These are phyloP conservation scores for Pimpla rufipes DNA, from an alignment of 2,888 invertebrate genomes.

Conservation along the genomic window DNA sequence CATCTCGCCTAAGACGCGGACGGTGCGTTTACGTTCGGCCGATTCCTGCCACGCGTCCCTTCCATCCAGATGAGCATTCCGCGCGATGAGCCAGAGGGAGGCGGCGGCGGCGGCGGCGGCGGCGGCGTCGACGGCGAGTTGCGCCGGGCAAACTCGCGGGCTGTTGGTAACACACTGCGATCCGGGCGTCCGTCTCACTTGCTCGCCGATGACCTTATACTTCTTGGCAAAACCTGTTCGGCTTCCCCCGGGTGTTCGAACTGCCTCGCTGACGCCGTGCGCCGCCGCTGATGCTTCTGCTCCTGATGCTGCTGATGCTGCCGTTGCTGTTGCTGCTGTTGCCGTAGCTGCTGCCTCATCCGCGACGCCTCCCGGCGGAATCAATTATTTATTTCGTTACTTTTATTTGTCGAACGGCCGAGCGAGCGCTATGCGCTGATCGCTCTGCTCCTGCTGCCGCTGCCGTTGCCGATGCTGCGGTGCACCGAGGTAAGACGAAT, in stretches of 20 bases:
- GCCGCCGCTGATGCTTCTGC: slow-evolving; percentile 64
- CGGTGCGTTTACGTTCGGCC: slow-evolving; percentile 54
- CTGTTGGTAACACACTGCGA: slow-evolving; percentile 36
- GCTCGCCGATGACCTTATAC: slow-evolving; percentile 82
- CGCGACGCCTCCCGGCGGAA: slow-evolving; percentile 82
- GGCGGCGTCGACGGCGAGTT: not conserved
- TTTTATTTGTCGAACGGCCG: slow-evolving; percentile 79
- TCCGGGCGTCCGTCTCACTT: slow-evolving; percentile 72
- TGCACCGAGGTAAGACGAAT: slow-evolving; percentile 52
- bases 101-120: not conserved
- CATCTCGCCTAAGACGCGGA: slow-evolving; percentile 8
- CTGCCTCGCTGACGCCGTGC: slow-evolving; percentile 59
- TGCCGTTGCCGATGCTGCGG: slow-evolving; percentile 45
- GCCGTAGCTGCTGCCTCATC: slow-evolving; percentile 69
- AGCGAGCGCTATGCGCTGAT: slow-evolving; percentile 24
- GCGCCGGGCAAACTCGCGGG: not conserved
- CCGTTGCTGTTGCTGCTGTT: slow-evolving; percentile 28
- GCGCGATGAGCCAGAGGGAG: slow-evolving; percentile 44
- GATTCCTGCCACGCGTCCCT: slow-evolving; percentile 65
- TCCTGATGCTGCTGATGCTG: slow-evolving; percentile 49
- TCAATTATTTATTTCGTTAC: slow-evolving; percentile 85
- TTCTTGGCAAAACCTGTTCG: slow-evolving; percentile 82
- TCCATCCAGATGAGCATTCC: slow-evolving; percentile 55
- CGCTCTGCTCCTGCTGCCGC: slow-evolving; percentile 40
- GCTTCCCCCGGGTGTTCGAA: slow-evolving; percentile 77